These are phyloP conservation scores for Hemibagrus guttatus DNA, from an alignment of 2,797 vertebrate genomes.

Conservation along the genomic window DNA sequence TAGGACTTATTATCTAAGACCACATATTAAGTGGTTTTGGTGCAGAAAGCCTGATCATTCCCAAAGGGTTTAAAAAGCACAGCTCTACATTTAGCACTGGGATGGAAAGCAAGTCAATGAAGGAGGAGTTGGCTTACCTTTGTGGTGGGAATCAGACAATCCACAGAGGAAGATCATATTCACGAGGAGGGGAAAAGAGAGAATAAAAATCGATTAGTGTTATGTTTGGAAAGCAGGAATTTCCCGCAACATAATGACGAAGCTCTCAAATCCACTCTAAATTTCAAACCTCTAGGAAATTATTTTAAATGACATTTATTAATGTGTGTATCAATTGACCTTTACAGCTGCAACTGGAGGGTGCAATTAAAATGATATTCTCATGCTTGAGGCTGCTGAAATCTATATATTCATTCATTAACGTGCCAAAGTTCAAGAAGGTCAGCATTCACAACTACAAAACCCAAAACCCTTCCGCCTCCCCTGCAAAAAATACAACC, in stretches of 20 bases:
- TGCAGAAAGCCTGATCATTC: not conserved
- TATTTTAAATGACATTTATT: conserved; percentile 13
- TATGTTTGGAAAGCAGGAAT: not conserved
- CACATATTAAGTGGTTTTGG: not conserved
- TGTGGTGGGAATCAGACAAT: conserved; percentile 16
- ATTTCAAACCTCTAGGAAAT: not conserved
- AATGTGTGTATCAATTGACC: not conserved
- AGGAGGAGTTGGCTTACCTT: conserved; percentile 51
- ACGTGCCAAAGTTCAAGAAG: not conserved
- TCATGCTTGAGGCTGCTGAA: not conserved
- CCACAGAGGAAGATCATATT: conserved; percentile 30
- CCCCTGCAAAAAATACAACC: not conserved
- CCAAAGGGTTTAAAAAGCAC: not conserved
- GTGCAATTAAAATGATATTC: conserved; percentile 13
- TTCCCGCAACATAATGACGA: not conserved
- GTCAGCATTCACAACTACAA: not conserved
- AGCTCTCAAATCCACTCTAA: conserved; percentile 1
- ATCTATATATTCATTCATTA: conserved; percentile 13
- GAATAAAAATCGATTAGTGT: conserved; percentile 38
- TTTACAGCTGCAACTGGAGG: not conserved
- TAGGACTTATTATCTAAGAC: not conserved
- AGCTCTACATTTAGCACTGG: conserved; percentile 9
- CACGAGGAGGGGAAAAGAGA: conserved; percentile 12
- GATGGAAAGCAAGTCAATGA: not conserved
- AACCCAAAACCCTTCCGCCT: not conserved